Evolutionary conservation across 2,888 invertebrate species (phyloP).

Genomic region (Seladonia tumulorum): DNA sequence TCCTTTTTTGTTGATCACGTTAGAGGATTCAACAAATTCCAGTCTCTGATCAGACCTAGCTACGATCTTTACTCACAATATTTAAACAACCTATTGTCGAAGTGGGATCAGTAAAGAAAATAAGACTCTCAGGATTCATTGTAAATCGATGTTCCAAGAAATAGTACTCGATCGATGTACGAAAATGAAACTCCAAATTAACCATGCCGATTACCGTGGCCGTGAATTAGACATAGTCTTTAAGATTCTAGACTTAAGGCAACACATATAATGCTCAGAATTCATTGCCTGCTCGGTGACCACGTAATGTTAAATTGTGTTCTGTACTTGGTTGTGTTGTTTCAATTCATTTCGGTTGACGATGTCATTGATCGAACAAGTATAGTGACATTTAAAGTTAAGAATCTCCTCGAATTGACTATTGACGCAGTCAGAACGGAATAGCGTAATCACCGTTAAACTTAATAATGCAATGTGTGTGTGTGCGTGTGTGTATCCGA

Average conservation of each 20-base stretch:
- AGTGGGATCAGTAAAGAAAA: conserved; percentile 36
- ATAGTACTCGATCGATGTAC: conserved; percentile 36
- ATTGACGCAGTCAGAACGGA: not conserved
- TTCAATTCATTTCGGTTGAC: not conserved
- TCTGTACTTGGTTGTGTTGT: not conserved
- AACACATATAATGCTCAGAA: conserved; percentile 57
- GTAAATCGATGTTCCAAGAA: conserved; percentile 38
- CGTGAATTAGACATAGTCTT: conserved; percentile 56
- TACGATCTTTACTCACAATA: conserved; percentile 26
- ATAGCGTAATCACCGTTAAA: not conserved
- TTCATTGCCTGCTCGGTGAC: conserved; percentile 63
- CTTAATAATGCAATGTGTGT: not conserved
- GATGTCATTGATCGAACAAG: not conserved
- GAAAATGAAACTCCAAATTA: conserved; percentile 15
- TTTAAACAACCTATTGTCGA: conserved; percentile 15
- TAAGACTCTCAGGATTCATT: conserved; percentile 36
- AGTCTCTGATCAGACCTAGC: conserved; percentile 19
- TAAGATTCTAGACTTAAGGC: conserved; percentile 55
- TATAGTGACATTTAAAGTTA: not conserved
- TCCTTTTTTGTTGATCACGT: conserved; percentile 11
- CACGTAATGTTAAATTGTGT: not conserved
- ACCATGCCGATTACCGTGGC: conserved; percentile 47
- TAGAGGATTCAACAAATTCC: conserved; percentile 28
- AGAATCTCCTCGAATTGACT: not conserved
- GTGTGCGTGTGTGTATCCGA: not conserved